These are phyloP conservation scores for Rousettus leschenaultii DNA, from an alignment of 2,113 vertebrate species.

Conservation along the genomic window DNA sequence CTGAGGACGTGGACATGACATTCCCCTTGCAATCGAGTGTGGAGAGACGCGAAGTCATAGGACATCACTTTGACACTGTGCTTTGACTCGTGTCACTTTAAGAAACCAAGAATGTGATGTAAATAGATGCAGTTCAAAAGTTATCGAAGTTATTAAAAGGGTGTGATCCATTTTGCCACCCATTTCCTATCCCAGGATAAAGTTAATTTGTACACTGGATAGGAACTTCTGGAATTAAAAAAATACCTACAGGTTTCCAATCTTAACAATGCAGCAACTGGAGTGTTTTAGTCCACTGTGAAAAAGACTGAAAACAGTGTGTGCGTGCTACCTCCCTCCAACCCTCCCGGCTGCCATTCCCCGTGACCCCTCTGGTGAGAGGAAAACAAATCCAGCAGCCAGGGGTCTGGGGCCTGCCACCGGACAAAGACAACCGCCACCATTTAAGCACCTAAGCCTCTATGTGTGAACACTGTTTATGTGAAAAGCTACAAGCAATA, in stretches of 20 bases:
- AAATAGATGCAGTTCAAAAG: constrained; percentile 12
- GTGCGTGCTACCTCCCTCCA: not conserved
- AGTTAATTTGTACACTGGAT: constrained; percentile 10
- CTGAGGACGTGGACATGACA: not conserved
- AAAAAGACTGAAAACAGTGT: constrained; percentile 8
- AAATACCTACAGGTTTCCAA: constrained; percentile 43
- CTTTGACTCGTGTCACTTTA: constrained; percentile 30
- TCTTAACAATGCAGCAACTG: constrained; percentile 30
- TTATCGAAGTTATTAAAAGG: constrained; percentile 14
- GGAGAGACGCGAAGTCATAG: not conserved
- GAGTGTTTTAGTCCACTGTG: not conserved
- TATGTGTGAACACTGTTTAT: constrained; percentile 6
- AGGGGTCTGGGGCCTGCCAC: constrained; percentile 46
- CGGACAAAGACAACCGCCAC: constrained; percentile 5
- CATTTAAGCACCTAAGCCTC: constrained; percentile 35
- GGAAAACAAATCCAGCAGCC: constrained; percentile 50
- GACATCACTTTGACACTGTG: not conserved
- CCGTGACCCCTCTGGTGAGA: not conserved
- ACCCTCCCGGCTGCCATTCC: not conserved
- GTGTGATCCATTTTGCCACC: constrained; percentile 2
- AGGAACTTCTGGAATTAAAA: constrained; percentile 48
- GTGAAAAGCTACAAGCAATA: constrained; percentile 64
- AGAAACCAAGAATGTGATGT: constrained; percentile 28
- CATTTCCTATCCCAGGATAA: not conserved
- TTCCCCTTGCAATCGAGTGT: not conserved